phyloP scores from a whole-genome alignment of 1,140 invertebrate genomes.

The Heliconius eleuchia region DNA sequence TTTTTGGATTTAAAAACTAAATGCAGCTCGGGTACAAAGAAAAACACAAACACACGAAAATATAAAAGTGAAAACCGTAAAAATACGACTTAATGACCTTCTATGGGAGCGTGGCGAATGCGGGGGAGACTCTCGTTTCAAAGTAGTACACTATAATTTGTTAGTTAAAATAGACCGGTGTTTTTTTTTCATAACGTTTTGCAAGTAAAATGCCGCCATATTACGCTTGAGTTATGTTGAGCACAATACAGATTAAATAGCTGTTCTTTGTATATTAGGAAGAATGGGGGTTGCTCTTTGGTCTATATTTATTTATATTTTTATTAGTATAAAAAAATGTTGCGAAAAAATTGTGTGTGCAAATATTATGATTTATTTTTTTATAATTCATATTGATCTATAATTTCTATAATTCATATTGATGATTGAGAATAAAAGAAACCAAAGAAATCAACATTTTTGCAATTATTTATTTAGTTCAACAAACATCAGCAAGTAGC shows the following conservation, averaged over 20 bases:
- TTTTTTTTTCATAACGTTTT: slow-evolving; percentile 17
- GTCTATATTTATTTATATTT: neutral
- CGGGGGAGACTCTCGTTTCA: slow-evolving; percentile 15
- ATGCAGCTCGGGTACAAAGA: slow-evolving; percentile 31
- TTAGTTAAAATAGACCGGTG: slow-evolving; percentile 15
- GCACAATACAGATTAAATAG: neutral
- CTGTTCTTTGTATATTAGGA: neutral
- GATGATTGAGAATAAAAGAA: too few relatives aligned
- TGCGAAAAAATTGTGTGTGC: neutral
- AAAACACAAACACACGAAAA: slow-evolving; percentile 8
- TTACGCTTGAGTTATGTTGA: neutral
- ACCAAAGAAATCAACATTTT: too few relatives aligned
- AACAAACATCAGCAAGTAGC: too few relatives aligned
- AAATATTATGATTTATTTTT: too few relatives aligned
- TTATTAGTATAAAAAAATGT: neutral
- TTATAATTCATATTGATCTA: too few relatives aligned
- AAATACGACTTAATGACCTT: slow-evolving; percentile 40
- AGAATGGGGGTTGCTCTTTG: neutral
- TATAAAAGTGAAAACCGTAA: slow-evolving; percentile 40
- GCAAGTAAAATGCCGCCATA: slow-evolving; percentile 19
- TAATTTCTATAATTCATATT: too few relatives aligned
- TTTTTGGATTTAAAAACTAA: slow-evolving; percentile 36
- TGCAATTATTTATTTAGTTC: too few relatives aligned
- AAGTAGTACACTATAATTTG: slow-evolving; percentile 26
- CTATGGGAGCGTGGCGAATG: slow-evolving; percentile 16